Base-by-base conservation (phyloP, 2,113 vertebrate species). In the Centropristis striata region DNA sequence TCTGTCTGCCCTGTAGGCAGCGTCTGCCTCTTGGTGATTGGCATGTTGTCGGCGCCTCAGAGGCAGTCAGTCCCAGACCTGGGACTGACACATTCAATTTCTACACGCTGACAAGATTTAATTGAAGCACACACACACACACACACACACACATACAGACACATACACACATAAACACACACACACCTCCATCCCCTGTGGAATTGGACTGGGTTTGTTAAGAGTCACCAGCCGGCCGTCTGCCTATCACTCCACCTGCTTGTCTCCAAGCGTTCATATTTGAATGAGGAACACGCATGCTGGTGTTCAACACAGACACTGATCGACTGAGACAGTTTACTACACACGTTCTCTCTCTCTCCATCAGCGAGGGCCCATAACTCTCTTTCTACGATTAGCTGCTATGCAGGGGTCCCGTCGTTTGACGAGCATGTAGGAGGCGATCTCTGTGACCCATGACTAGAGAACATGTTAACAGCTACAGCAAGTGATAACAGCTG, bases 81-180 rank as follows among this genome's bases (percentile, higher is more conserved):
- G 74, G 32, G 42, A 75, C 72, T 81, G 87, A 88, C 86, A 85
- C 78, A 5, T 90, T 83, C 20, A 55, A 86, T 87, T 87, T 86
- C 77, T 79, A 55, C 67, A 60, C 66, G 0, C 54, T 28, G 71
- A 54, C 39, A 27, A 58, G 60, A 77, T 82, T 88, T 80, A 85
- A 90, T 83, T 83, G 76, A 84, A 72, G 49, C 71, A 14, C 28
- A 49, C 75, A 28, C 69, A n/a, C 1, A 15, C 55, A 28, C 37
- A 4, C 25, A 55, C 41, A 70, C 54, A 23, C 57, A 14, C 21
- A n/a, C 16, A 36, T 36, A 67, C 66, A 27, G 15, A 55, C 23
- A 47, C 65, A 68, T 42, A 28, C 36, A 75, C 36, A 47, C 47
- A 28, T 36, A 58, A 36, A 60, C 36, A n/a, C 49, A 27, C 49